A percentile compares a stretch with the other conserved stretches of the same genome.
phyloP scores from a whole-genome alignment of 1,140 invertebrate species.

The Tetramorium alpestre region DNA sequence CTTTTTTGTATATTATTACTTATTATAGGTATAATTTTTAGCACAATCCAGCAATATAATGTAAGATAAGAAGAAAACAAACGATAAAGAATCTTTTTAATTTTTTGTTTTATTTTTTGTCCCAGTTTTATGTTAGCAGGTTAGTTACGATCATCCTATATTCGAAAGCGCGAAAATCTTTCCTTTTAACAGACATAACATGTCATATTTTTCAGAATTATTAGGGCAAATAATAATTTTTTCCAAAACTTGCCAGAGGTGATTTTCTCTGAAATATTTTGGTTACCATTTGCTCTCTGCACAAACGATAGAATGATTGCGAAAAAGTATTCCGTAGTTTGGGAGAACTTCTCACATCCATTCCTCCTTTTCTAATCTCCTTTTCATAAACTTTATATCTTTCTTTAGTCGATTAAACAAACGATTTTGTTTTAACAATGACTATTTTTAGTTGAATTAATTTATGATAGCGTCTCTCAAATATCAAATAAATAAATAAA shows the following conservation, averaged over 20 bases:
- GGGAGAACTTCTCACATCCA: slow-evolving; percentile 32
- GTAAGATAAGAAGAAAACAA: slow-evolving; percentile 8
- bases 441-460: background rate
- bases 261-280: background rate
- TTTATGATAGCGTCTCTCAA: background rate
- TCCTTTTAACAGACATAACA: slow-evolving; percentile 37
- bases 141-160: background rate
- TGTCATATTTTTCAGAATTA: slow-evolving; percentile 65
- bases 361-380: background rate
- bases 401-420: slow-evolving; percentile 58
- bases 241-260: background rate
- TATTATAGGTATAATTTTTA: background rate
- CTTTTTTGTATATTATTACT: slow-evolving; percentile 10
- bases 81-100: background rate
- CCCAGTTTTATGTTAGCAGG: background rate
- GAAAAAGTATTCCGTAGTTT: background rate
- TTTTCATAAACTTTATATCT: background rate
- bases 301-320: no score
- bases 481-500: no score
- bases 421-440: background rate
- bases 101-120: slow-evolving; percentile 38
- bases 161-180: background rate
- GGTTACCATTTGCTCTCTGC: no score
- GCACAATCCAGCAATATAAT: background rate
- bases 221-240: slow-evolving; percentile 69